These are phyloP conservation scores for Andrena dorsata DNA, from an alignment of 2,888 invertebrate genomes.

Conservation along the genomic window DNA sequence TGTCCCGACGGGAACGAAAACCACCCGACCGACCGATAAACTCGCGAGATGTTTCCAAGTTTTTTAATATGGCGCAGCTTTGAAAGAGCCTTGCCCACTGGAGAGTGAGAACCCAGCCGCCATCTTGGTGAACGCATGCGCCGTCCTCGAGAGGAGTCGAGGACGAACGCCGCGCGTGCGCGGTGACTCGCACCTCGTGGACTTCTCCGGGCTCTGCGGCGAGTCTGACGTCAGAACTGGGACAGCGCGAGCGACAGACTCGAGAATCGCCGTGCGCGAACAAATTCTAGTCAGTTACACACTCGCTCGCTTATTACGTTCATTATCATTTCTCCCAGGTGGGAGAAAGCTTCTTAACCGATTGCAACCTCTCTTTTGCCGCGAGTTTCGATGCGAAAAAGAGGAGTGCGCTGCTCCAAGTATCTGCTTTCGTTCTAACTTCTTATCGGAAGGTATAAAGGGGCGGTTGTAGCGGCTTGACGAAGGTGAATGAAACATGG, in stretches of 20 bases:
- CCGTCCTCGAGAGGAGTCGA: conserved; percentile 50
- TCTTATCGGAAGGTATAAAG: no score
- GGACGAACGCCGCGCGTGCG: conserved; percentile 47
- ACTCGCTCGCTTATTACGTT: not conserved
- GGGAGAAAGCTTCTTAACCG: no score
- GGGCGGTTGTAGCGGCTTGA: no score
- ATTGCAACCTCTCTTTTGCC: no score
- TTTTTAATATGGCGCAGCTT: conserved; percentile 63
- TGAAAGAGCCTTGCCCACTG: conserved; percentile 74
- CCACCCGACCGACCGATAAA: not conserved
- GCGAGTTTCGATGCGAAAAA: no score
- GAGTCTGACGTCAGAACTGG: conserved; percentile 48
- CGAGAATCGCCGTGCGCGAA: not conserved
- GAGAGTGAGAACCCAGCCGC: conserved; percentile 82
- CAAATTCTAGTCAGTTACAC: not conserved
- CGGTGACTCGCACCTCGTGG: not conserved
- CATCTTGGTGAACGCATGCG: conserved; percentile 81
- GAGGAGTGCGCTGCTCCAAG: no score
- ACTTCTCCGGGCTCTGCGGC: not conserved
- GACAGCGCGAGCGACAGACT: conserved; percentile 15
- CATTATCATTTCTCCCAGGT: no score
- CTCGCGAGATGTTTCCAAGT: conserved; percentile 13
- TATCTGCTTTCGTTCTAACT: no score
- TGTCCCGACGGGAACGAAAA: not conserved
- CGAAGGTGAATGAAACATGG: no score